A percentile compares a stretch with the other conserved stretches of the same genome.
phyloP scores from a whole-genome alignment of 2,113 vertebrate species.

The Baryphthengus martii region DNA sequence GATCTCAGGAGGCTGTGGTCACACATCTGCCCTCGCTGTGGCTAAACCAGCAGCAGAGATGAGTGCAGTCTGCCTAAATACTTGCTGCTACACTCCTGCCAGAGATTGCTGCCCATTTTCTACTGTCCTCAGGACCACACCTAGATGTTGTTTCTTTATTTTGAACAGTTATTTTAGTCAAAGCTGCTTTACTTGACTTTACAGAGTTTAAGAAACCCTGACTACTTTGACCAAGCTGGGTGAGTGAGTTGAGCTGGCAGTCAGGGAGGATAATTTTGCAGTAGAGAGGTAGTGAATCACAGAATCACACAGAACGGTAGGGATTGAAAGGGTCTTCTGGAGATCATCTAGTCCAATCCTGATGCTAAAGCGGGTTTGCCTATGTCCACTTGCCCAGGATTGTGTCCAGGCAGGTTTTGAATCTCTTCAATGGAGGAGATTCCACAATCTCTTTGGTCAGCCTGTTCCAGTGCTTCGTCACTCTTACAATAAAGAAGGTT shows the following conservation, averaged over 20 bases:
- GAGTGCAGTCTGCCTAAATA: neutral
- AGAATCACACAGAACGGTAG: neutral
- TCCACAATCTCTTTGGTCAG: neutral
- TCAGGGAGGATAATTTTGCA: neutral
- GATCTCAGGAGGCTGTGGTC: constrained; percentile 4
- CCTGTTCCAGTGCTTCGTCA: neutral
- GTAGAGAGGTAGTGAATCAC: neutral
- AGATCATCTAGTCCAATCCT: neutral
- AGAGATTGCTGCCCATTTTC: neutral
- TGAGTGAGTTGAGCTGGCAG: neutral
- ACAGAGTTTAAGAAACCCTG: neutral
- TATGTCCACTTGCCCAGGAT: neutral
- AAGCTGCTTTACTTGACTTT: neutral
- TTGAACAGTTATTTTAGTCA: neutral
- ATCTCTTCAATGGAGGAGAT: neutral
- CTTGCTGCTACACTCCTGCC: neutral
- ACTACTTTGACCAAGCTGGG: neutral
- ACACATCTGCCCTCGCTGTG: neutral
- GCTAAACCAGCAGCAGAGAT: neutral
- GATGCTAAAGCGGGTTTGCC: neutral
- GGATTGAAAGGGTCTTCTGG: neutral
- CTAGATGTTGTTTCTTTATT: neutral
- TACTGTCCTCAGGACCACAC: neutral
- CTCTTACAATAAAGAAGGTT: neutral
- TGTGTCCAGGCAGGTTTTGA: neutral